Evolutionary conservation across 2,888 invertebrate species (phyloP), one percentile per base, ranked within the genome.

Genomic region (Nematopogon swammerdamellus): DNA sequence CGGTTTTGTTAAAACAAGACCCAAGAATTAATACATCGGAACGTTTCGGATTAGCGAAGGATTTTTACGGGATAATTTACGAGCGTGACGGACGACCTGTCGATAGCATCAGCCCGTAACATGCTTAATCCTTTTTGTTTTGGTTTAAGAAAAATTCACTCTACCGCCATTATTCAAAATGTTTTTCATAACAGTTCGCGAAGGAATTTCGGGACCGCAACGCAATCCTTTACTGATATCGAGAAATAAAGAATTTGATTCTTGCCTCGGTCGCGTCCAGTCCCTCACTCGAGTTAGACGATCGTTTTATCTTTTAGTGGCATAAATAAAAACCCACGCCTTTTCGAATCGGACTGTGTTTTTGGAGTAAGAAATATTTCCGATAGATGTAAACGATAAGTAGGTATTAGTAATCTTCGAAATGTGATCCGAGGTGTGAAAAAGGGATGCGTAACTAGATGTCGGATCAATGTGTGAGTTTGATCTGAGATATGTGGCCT

Each of bases 31-130:
- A 77, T 75, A 76, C 74, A 73, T 76, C 69, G 69, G 58, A 62
- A 63, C 61, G 68, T 67, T 65, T 64, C 66, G 68, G 73, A 76
- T 77, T 76, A 74, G 75, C 74, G 67, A 68, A 68, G 74, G 72
- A 14, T 8, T 71, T 75, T 75, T 71, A 68, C 71, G 68, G 72
- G 73, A 75, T 76, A 74, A 76, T 76, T 77, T 77, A 77, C 69
- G 73, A 73, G 72, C 79, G 75, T 77, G 75, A 76, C 79, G 77
- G 70, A 76, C 69, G 70, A 67, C 64, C 67, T 70, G 69, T 69
- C 72, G 79, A 79, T 79, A 76, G 64, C 72, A 79, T 79, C 79
- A 73, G 71, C 68, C 65, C 64, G 62, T 62, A 55, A 68, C 71
- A 67, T 74, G 74, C 72, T 70, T 72, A 72, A 70, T 65, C 68